Conservation (phyloP, 2,113 vertebrate species). For the Corythoichthys intestinalis region DNA sequence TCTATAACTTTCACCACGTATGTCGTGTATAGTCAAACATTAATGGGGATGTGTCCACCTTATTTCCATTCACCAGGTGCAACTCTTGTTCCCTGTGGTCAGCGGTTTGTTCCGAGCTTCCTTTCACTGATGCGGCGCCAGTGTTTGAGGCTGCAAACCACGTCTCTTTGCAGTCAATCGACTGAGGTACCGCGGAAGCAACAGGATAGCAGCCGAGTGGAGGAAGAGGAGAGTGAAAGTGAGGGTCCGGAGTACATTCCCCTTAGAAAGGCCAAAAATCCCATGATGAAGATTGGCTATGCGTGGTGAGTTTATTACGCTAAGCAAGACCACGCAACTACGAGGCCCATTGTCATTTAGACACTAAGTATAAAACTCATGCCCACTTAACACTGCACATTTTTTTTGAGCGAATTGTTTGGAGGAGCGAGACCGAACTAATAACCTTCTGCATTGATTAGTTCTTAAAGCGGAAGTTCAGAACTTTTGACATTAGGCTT, state of each 20-base stretch:
- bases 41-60: not conserved
- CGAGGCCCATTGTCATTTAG: too few species aligned
- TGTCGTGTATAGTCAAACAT: not conserved
- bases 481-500: too few species aligned
- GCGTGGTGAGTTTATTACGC: conserved; percentile 79
- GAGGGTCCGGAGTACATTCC: conserved; percentile 81
- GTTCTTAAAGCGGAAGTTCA: too few species aligned
- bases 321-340: too few species aligned
- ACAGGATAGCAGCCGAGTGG: not conserved
- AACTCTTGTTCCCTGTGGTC: conserved; percentile 1
- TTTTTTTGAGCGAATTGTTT: too few species aligned
- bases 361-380: too few species aligned
- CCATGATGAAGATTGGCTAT: conserved; percentile 84
- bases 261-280: conserved; percentile 79
- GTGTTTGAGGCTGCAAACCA: conserved; percentile 9
- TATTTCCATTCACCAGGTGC: conserved; percentile 28
- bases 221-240: conserved; percentile 25
- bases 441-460: not conserved
- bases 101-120: conserved; percentile 14
- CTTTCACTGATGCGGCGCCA: conserved; percentile 1
- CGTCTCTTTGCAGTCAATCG: conserved; percentile 47
- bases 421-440: too few species aligned
- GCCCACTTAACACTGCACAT: too few species aligned
- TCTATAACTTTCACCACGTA: not conserved
- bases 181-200: conserved; percentile 32